Conservation (phyloP, 2,888 invertebrate genomes). For the Iphiclides podalirius region DNA sequence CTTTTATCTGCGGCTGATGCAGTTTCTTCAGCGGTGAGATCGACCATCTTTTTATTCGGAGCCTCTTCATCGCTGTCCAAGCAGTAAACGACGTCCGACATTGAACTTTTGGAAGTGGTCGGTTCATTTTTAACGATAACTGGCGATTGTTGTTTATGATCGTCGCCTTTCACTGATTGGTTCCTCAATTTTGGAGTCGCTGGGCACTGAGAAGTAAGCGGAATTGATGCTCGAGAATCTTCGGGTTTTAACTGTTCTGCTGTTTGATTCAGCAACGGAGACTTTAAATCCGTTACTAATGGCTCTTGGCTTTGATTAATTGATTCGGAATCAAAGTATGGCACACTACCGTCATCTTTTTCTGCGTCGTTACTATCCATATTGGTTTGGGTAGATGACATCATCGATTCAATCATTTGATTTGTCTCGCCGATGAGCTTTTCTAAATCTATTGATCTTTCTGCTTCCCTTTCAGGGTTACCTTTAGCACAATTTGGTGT, state of each 20-base stretch:
- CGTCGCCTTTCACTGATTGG: not conserved
- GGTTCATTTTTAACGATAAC: slow-evolving; percentile 42
- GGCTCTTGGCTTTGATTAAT: not conserved
- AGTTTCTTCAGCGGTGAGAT: slow-evolving; percentile 40
- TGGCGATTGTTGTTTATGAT: slow-evolving; percentile 26
- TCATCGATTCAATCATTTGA: slow-evolving; percentile 35
- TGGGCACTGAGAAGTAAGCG: not conserved
- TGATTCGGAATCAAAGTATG: not conserved
- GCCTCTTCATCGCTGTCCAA: slow-evolving; percentile 68
- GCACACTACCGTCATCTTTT: not conserved
- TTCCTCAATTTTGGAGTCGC: not conserved
- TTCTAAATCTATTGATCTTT: slow-evolving; percentile 63
- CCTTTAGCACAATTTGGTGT: slow-evolving; percentile 36
- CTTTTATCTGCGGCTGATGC: not conserved
- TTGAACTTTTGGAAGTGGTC: slow-evolving; percentile 26
- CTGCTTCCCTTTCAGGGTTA: slow-evolving; percentile 60
- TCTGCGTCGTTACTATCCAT: slow-evolving; percentile 8
- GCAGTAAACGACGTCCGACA: slow-evolving; percentile 41
- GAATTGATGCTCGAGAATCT: slow-evolving; percentile 4
- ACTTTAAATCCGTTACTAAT: slow-evolving; percentile 4
- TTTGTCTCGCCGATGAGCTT: slow-evolving; percentile 55
- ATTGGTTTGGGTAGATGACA: slow-evolving; percentile 7
- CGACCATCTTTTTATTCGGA: slow-evolving; percentile 34
- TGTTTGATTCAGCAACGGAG: not conserved
- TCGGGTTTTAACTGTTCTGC: not conserved